These are phyloP conservation scores for Zaprionus ornatus DNA, from an alignment of 1,140 invertebrate species.

Conservation along the genomic window DNA sequence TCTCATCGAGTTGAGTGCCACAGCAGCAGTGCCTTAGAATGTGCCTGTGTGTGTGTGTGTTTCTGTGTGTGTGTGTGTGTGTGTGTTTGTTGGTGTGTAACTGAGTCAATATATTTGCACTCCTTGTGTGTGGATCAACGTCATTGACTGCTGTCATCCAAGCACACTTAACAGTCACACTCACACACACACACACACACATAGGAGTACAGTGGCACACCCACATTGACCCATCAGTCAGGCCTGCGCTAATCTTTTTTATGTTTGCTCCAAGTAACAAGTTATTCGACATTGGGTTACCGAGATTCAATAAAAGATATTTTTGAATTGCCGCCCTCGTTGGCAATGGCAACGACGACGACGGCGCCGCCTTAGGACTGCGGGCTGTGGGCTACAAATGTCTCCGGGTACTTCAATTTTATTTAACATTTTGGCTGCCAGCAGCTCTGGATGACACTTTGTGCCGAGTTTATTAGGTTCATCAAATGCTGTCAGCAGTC, in stretches of 20 bases:
- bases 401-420: constrained; percentile 68
- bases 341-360: background rate
- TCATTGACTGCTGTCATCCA: constrained; percentile 61
- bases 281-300: constrained; percentile 50
- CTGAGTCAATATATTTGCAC: constrained; percentile 28
- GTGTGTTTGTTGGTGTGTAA: background rate
- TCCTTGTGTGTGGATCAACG: constrained; percentile 31
- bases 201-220: constrained; percentile 16
- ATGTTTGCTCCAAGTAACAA: constrained; percentile 35
- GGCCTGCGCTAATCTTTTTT: constrained; percentile 67
- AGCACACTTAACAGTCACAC: constrained; percentile 14
- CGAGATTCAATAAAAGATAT: constrained; percentile 76
- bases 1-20: constrained; percentile 7
- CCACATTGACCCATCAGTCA: constrained; percentile 66
- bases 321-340: constrained; percentile 46
- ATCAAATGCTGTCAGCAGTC: constrained; percentile 70
- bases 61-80: background rate
- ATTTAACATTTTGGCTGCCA: constrained; percentile 67
- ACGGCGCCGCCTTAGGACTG: background rate
- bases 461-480: constrained; percentile 70
- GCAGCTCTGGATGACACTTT: constrained; percentile 67
- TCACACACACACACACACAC: too few relatives aligned
- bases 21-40: background rate
- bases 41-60: background rate
- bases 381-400: constrained; percentile 29